phyloP scores from a whole-genome alignment of 1,140 invertebrate species.

The Sarcophaga peregrina region DNA sequence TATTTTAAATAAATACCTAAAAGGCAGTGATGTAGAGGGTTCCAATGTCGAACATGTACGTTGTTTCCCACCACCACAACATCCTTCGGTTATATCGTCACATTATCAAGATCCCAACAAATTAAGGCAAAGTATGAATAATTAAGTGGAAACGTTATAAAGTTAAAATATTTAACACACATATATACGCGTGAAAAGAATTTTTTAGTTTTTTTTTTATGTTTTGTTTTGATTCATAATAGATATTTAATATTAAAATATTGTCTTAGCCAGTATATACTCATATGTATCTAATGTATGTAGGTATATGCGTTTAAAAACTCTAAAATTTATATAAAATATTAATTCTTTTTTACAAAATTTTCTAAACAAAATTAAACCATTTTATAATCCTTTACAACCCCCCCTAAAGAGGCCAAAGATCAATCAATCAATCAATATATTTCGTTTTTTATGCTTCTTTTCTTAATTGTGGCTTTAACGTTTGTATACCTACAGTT shows the following conservation, averaged over 20 bases:
- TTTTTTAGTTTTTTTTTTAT: constrained; percentile 43
- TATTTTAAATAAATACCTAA: constrained; percentile 95
- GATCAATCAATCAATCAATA: neutral
- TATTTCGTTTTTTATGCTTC: constrained; percentile 30
- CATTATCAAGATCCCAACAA: constrained; percentile 66
- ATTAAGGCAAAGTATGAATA: constrained; percentile 64
- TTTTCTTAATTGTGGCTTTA: constrained; percentile 3
- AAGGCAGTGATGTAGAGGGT: constrained; percentile 83
- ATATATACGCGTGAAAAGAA: constrained; percentile 21
- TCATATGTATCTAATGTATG: neutral
- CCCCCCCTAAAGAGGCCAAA: constrained; percentile 33
- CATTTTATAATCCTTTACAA: neutral
- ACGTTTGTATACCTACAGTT: neutral
- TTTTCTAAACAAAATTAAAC: neutral
- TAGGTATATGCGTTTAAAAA: neutral
- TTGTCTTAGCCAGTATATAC: constrained; percentile 38
- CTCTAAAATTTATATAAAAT: neutral
- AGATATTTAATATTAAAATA: constrained; percentile 13
- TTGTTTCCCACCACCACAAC: constrained; percentile 95
- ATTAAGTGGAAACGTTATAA: constrained; percentile 46
- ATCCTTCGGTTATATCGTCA: constrained; percentile 72
- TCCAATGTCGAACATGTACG: constrained; percentile 95
- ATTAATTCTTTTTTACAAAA: neutral
- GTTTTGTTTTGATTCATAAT: neutral
- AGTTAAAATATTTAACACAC: neutral